Evolutionary conservation across 2,797 vertebrate genomes (phyloP), one percentile per base, ranked within the genome.

Genomic region (Microtus obscurus): DNA sequence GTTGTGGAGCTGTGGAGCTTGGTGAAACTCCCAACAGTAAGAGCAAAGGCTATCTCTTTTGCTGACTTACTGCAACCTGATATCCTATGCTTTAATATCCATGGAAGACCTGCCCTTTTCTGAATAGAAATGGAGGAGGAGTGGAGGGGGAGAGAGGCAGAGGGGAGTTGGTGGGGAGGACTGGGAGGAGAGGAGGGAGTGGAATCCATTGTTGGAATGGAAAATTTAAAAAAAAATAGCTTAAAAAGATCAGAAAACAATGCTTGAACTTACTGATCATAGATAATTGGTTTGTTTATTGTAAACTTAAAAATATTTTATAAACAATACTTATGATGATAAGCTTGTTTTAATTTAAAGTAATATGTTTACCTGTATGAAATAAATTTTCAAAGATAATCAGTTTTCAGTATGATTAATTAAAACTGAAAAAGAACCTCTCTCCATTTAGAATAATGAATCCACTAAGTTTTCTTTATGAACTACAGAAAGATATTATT

Each of bases 241-340:
- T 71, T 21, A 37, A 71, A 37, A n/a, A 21, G 37, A 71, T 37
- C 67, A 71, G n/a, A 37, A 71, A 37, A 8, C 7, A 21, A 34
- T 37, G 67, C 34, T 69, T 19, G 67, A 17, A n/a, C 16, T 34
- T 34, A 69, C 6, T 37, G 31, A 69, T 82, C 43, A 79, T 16
- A 59, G 91, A 69, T 61, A 56, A 93, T 43, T 48, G 88, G 71
- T 83, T 61, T 87, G 85, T 93, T 92, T 96, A 81, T 65, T 43
- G 27, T 89, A 81, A 90, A 81, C 12, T 21, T 12, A 63, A 65
- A 53, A 34, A 88, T 7, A 53, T 95, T 79, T 91, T 59, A 73
- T 59, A 91, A 93, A 48, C 4, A 65, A 1, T 34, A 27, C 93
- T 65, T 51, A 76, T 59, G 91, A 40, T 25, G 86, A 37, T 31